Conservation (phyloP, 2,113 vertebrate genomes). For the Pedionomus torquatus region DNA sequence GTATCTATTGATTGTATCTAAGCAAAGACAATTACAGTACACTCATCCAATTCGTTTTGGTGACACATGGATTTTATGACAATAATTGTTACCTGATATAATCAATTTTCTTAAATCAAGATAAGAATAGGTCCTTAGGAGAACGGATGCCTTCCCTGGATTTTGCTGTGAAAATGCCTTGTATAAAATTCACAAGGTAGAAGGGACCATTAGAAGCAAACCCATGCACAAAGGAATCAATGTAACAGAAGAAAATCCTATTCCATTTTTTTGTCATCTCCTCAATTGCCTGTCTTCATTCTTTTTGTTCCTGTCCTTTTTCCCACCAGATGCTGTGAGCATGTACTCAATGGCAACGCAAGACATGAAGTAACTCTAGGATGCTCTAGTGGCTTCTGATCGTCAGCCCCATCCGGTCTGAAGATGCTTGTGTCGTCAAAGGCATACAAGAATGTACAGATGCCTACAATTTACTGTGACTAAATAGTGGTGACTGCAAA, state of each 20-base stretch:
- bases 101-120: background rate
- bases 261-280: background rate
- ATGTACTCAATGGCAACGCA: background rate
- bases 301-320: background rate
- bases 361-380: background rate
- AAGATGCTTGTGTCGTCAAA: background rate
- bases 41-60: background rate
- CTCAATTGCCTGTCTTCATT: background rate
- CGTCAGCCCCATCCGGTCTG: background rate
- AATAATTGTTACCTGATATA: background rate
- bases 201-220: background rate
- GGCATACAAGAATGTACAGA: background rate
- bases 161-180: background rate
- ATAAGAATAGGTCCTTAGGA: background rate
- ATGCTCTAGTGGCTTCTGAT: background rate
- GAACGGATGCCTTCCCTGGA: background rate
- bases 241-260: background rate
- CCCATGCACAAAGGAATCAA: background rate
- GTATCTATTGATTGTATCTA: background rate
- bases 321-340: background rate
- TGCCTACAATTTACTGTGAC: background rate
- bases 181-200: background rate
- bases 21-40: background rate
- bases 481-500: background rate
- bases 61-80: background rate